A percentile compares a stretch with the other conserved stretches of the same genome.
phyloP scores from a whole-genome alignment of 2,888 invertebrate species.

The Apodemia zela region DNA sequence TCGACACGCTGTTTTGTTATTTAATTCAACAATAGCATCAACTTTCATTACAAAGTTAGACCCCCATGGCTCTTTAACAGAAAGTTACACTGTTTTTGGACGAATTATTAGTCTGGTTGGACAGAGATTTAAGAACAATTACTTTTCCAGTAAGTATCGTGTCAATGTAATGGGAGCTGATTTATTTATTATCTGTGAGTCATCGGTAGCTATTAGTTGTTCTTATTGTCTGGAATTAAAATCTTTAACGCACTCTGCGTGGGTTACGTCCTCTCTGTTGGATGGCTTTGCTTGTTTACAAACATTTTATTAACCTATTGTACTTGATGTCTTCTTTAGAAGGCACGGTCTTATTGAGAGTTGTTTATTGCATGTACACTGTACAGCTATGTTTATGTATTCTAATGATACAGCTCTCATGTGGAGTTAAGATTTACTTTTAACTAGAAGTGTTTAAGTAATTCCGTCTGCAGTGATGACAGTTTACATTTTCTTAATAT shows the following conservation, averaged over 20 bases:
- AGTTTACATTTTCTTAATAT: too few relatives aligned
- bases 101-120: conserved; percentile 79
- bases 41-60: conserved; percentile 52
- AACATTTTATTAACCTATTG: conserved; percentile 78
- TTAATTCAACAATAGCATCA: conserved; percentile 61
- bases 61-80: conserved; percentile 67
- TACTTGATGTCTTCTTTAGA: conserved; percentile 73
- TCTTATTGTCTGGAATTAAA: conserved; percentile 54
- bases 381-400: conserved; percentile 5
- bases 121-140: conserved; percentile 65
- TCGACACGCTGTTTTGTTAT: conserved; percentile 74
- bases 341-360: conserved; percentile 54
- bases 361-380: conserved; percentile 39
- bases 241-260: conserved; percentile 39
- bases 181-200: conserved; percentile 71
- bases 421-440: background rate
- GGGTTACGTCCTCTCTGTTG: conserved; percentile 57
- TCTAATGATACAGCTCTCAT: background rate
- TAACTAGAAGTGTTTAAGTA: background rate
- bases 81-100: conserved; percentile 66
- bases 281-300: conserved; percentile 75
- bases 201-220: conserved; percentile 67
- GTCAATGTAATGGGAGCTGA: conserved; percentile 56
- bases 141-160: conserved; percentile 67
- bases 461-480: too few relatives aligned